Evolutionary conservation across 2,888 invertebrate genomes (phyloP).

Genomic region (Dorcus parallelipipedus): DNA sequence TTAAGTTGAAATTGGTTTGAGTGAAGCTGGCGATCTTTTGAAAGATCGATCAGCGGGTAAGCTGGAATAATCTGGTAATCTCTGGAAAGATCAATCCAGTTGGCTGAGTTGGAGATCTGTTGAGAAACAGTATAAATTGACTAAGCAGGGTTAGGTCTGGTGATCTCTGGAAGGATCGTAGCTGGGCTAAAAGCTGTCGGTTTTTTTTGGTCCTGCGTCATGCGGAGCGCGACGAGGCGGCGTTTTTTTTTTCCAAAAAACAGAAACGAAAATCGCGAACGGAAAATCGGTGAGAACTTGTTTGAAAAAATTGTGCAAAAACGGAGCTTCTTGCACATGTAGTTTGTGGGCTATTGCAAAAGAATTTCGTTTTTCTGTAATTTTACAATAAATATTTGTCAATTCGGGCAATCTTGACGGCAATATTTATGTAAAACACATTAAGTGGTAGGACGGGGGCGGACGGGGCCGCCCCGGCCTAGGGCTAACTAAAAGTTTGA

Average conservation of each 20-base stretch:
- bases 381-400: slow-evolving; percentile 52
- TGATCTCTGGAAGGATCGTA: too few relatives aligned
- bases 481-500: slow-evolving; percentile 40
- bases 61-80: background rate
- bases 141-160: too few relatives aligned
- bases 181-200: background rate
- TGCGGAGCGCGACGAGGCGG: slow-evolving; percentile 3
- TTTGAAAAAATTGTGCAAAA: slow-evolving; percentile 35
- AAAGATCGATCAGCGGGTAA: background rate
- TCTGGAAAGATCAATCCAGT: background rate
- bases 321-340: slow-evolving; percentile 29
- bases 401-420: slow-evolving; percentile 49
- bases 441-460: slow-evolving; percentile 12
- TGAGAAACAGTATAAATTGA: too few relatives aligned
- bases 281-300: slow-evolving; percentile 38
- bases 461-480: slow-evolving; percentile 16
- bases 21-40: background rate
- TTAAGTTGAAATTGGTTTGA: too few relatives aligned
- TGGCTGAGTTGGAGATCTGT: background rate
- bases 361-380: slow-evolving; percentile 42
- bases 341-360: slow-evolving; percentile 50
- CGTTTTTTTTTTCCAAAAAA: slow-evolving; percentile 26
- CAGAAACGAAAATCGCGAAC: slow-evolving; percentile 34
- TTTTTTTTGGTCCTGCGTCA: slow-evolving; percentile 15
- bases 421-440: slow-evolving; percentile 52